Conservation (phyloP, 2,113 vertebrate species). For the Cheirogaleus medius region DNA sequence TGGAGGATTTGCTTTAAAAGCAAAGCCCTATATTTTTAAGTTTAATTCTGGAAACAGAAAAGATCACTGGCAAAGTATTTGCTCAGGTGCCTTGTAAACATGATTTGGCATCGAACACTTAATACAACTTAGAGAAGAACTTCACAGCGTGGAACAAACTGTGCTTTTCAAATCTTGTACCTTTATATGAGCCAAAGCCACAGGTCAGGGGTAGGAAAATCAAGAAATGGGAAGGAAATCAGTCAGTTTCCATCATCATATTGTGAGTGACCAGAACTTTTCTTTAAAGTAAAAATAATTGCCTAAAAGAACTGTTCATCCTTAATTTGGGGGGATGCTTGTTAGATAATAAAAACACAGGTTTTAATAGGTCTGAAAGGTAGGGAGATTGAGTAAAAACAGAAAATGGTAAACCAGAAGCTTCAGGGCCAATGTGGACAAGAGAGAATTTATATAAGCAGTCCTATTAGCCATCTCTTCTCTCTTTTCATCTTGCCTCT, state of each 20-base stretch:
- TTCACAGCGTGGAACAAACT: background rate
- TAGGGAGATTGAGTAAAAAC: background rate
- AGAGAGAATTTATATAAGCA: background rate
- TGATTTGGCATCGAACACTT: background rate
- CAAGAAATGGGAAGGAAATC: background rate
- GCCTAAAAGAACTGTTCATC: background rate
- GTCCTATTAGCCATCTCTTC: background rate
- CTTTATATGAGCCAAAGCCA: background rate
- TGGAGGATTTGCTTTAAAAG: constrained; percentile 9
- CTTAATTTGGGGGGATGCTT: background rate
- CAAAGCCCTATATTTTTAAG: background rate
- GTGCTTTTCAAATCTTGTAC: background rate
- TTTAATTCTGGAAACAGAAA: constrained; percentile 38
- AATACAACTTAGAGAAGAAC: background rate
- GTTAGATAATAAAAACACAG: background rate
- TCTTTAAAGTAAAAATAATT: background rate
- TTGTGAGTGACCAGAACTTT: background rate
- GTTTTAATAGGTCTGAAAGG: background rate
- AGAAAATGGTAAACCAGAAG: background rate
- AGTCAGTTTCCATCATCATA: background rate
- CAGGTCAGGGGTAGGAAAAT: background rate
- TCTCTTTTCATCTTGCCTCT: background rate
- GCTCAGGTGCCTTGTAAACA: background rate
- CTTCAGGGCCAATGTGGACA: background rate
- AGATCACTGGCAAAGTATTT: background rate